A percentile compares a stretch with the other conserved stretches of the same genome.
These are phyloP conservation scores for Norana najaformis DNA, from an alignment of 2,888 invertebrate species.

Conservation along the genomic window DNA sequence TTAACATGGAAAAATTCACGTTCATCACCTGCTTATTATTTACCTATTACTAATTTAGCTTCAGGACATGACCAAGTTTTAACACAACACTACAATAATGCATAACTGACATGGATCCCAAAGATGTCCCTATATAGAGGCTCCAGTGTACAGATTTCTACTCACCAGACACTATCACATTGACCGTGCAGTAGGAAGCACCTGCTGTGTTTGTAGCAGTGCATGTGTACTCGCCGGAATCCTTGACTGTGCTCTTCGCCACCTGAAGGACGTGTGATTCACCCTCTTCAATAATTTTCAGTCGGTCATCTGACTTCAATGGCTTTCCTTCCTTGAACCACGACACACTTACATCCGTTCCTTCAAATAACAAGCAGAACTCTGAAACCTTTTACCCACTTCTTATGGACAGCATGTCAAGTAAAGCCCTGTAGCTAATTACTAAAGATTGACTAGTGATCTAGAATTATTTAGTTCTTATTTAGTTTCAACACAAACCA, in stretches of 20 bases:
- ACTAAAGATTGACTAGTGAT: not conserved
- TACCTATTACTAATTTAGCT: too few relatives aligned
- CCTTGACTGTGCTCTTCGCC: conserved; percentile 28
- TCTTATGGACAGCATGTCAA: not conserved
- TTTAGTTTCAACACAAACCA: not conserved
- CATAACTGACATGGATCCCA: not conserved
- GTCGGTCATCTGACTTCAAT: conserved; percentile 36
- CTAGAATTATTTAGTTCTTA: not conserved
- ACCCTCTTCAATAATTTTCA: conserved; percentile 36
- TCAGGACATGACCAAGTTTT: too few relatives aligned
- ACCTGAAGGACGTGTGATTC: conserved; percentile 36
- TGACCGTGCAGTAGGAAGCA: conserved; percentile 42
- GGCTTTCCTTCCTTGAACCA: conserved; percentile 47
- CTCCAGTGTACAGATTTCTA: too few relatives aligned
- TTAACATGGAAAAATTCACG: too few relatives aligned
- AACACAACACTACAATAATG: too few relatives aligned
- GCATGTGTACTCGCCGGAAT: conserved; percentile 45
- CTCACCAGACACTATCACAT: conserved; percentile 29
- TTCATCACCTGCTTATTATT: too few relatives aligned
- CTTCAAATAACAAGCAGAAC: conserved; percentile 26
- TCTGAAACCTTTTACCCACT: not conserved
- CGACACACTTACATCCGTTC: conserved; percentile 41
- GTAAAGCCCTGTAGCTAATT: not conserved
- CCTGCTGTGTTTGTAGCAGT: conserved; percentile 45
- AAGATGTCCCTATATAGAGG: not conserved